phyloP scores from a whole-genome alignment of 2,797 vertebrate species.

The Diglossa cyanea region DNA sequence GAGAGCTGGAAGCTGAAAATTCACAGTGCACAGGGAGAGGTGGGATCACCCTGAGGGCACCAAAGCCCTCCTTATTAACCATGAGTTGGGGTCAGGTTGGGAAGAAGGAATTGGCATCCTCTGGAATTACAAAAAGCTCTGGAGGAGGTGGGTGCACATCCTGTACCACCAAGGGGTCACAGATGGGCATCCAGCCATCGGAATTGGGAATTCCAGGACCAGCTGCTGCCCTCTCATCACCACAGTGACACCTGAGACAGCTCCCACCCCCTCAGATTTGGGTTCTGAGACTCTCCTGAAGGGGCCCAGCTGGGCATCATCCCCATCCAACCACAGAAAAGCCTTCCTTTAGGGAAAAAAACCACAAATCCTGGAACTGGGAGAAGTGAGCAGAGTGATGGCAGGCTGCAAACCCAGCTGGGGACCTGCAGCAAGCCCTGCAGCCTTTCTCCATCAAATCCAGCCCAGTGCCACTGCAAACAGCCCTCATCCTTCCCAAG shows the following conservation, averaged over 20 bases:
- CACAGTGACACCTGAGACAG: not conserved
- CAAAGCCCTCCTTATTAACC: not conserved
- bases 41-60: not conserved
- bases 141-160: too few relatives aligned
- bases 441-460: not conserved
- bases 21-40: not conserved
- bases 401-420: not conserved
- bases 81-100: not conserved
- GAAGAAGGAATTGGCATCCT: not conserved
- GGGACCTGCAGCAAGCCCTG: not conserved
- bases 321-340: not conserved
- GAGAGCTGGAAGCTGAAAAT: not conserved
- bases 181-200: fast-evolving
- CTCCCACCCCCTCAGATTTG: not conserved
- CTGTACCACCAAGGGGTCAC: not conserved
- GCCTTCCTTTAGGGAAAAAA: not conserved
- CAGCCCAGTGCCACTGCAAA: fast-evolving
- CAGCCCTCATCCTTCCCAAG: not conserved
- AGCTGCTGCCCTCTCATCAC: not conserved
- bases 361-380: not conserved
- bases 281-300: not conserved
- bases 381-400: too few relatives aligned
- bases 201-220: not conserved
- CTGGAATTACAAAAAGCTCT: not conserved
- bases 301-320: not conserved